Conservation (phyloP, 2,888 invertebrate genomes). For the Philopedon plagiatum region DNA sequence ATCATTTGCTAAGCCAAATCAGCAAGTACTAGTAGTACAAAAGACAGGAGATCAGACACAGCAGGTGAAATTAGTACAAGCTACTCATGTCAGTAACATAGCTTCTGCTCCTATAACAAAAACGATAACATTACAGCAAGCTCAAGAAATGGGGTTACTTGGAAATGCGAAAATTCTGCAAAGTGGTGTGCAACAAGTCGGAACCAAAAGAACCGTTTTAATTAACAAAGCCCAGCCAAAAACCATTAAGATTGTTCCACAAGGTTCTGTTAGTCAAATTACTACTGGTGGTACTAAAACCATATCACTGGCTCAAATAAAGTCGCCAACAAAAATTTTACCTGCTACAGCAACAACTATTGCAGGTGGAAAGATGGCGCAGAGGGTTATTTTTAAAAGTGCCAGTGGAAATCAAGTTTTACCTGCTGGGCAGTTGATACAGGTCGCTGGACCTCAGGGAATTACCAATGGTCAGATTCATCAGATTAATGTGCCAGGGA, state of each 20-base stretch:
- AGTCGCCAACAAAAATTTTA: conserved; percentile 81
- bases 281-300: conserved; percentile 62
- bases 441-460: conserved; percentile 62
- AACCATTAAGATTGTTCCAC: conserved; percentile 65
- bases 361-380: conserved; percentile 64
- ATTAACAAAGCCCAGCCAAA: conserved; percentile 64
- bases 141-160: conserved; percentile 75
- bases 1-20: conserved; percentile 57
- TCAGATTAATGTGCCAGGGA: conserved; percentile 81
- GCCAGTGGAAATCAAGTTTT: conserved; percentile 67
- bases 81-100: conserved; percentile 65
- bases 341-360: conserved; percentile 73
- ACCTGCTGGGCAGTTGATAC: conserved; percentile 64
- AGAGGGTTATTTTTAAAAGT: conserved; percentile 72
- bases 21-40: conserved; percentile 46
- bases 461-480: conserved; percentile 74
- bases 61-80: conserved; percentile 58
- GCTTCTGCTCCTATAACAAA: conserved; percentile 61
- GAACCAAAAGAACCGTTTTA: conserved; percentile 67
- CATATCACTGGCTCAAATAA: conserved; percentile 68
- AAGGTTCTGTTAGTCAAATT: conserved; percentile 56
- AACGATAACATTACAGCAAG: conserved; percentile 77
- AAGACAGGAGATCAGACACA: conserved; percentile 54
- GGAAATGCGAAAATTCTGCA: conserved; percentile 70
- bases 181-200: conserved; percentile 59